Percentiles rank a stretch among this genome's conserved stretches.
Evolutionary conservation across 2,797 vertebrate genomes (phyloP).

Genomic region (Tadarida brasiliensis): DNA sequence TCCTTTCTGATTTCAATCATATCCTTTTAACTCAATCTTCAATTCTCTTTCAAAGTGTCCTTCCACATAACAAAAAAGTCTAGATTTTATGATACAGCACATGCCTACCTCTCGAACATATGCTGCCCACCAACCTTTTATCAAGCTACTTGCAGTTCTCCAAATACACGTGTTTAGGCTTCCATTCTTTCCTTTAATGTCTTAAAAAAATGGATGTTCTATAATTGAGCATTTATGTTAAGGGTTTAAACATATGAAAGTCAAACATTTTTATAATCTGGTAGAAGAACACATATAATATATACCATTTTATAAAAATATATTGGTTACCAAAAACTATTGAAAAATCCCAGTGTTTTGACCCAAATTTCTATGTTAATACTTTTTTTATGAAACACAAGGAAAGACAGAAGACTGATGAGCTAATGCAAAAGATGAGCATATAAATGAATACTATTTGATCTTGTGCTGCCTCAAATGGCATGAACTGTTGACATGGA

Average conservation of each 20-base stretch:
- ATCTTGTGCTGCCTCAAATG: slow-evolving; percentile 32
- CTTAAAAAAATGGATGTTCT: background rate
- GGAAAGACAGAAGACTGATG: slow-evolving; percentile 8
- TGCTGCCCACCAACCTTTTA: background rate
- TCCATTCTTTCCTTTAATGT: background rate
- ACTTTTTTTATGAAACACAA: background rate
- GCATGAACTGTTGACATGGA: slow-evolving; percentile 54
- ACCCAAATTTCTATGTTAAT: slow-evolving; percentile 6
- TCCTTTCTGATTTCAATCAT: background rate
- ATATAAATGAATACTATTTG: slow-evolving; percentile 45
- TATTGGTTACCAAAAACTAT: background rate
- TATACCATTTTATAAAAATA: slow-evolving; percentile 6
- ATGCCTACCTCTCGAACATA: background rate
- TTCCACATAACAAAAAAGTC: background rate
- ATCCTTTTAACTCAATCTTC: background rate
- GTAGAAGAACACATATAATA: background rate
- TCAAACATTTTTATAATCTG: background rate
- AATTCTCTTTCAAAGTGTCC: background rate
- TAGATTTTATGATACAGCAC: background rate
- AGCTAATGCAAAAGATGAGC: slow-evolving; percentile 42
- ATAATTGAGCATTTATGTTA: background rate
- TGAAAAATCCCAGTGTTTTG: background rate
- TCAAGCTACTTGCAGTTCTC: background rate
- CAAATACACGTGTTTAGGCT: background rate
- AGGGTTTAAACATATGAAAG: background rate